Evolutionary conservation across 2,888 invertebrate genomes (phyloP).

Genomic region (Caenorhabditis sp.): DNA sequence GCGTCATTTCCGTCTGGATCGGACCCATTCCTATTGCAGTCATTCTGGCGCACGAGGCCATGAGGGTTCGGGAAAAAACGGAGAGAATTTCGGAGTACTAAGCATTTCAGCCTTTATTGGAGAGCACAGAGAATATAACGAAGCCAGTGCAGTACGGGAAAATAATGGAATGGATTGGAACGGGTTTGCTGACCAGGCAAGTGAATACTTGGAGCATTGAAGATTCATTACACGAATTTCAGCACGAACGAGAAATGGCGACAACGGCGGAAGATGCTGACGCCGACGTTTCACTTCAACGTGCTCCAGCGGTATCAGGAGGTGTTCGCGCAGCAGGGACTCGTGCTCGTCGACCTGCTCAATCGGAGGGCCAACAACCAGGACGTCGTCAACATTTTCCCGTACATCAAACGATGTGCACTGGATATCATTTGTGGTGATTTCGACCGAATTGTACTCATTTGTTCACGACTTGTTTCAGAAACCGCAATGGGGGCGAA

Average conservation of each 20-base stretch:
- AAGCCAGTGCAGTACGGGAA: constrained; percentile 80
- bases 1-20: constrained; percentile 37
- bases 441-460: background rate
- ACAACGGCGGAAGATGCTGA: constrained; percentile 80
- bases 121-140: constrained; percentile 71
- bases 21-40: constrained; percentile 53
- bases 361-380: constrained; percentile 24
- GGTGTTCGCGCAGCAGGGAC: constrained; percentile 41
- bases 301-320: constrained; percentile 81
- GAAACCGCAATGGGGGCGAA: constrained; percentile 75
- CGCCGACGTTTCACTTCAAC: constrained; percentile 82
- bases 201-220: too few relatives aligned
- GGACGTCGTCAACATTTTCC: constrained; percentile 80
- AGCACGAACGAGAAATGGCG: constrained; percentile 81
- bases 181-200: constrained; percentile 80
- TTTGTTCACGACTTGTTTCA: too few relatives aligned
- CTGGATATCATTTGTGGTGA: constrained; percentile 80
- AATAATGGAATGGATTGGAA: constrained; percentile 81
- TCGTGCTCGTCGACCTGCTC: constrained; percentile 27
- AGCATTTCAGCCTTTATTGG: constrained; percentile 42
- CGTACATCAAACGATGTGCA: constrained; percentile 81
- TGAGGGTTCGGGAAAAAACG: constrained; percentile 13
- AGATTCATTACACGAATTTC: constrained; percentile 21
- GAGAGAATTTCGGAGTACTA: background rate
- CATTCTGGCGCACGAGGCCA: constrained; percentile 32